Base-by-base conservation (phyloP, 2,113 vertebrate species). In the Melospiza melodia region DNA sequence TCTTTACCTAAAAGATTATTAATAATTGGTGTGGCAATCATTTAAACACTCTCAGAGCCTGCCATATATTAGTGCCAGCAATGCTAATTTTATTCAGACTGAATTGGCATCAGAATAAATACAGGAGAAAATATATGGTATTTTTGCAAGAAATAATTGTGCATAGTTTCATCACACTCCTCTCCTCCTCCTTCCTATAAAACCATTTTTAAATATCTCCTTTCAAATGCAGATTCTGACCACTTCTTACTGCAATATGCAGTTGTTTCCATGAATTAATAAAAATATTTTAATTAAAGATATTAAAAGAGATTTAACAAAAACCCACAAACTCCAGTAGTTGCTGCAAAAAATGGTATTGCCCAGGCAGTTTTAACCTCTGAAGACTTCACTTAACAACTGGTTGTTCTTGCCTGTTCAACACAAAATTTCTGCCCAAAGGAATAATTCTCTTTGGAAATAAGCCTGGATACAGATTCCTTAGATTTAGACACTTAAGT, bases 161-260 rank as follows among this genome's bases (percentile, higher is more conserved):
- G 11, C 13, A 37, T 15, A 35, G 13, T 72, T 94, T 95, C 31
- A 72, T 84, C 55, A 55, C 15, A 5, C 27, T 62, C 39, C 8
- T 67, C 74, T 44, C 30, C 10, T 74, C 10, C 27, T 91, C 15
- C 15, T 77, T 65, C 28, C 4, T 52, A 55, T 52, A 54, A 88
- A 93, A 82, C 6, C 7, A 43, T 81, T 90, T 94, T 88, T 31
- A 83, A 91, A 74, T 5, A 25, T 87, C 28, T 73, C 37, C 30
- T 90, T 97, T 95, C 61, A 95, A 88, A 91, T 86, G 49, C 28
- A 91, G 41, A 84, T 94, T 93, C 37, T 87, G 24, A 55, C 20
- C 66, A 55, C 25, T 59, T 73, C 35, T 75, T 68, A 65, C 21
- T 74, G 25, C 13, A 74, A 30, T 44, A 44, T 65, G 12, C 9